phyloP scores from a whole-genome alignment of 2,888 invertebrate species.

The Macroteleia sp. region DNA sequence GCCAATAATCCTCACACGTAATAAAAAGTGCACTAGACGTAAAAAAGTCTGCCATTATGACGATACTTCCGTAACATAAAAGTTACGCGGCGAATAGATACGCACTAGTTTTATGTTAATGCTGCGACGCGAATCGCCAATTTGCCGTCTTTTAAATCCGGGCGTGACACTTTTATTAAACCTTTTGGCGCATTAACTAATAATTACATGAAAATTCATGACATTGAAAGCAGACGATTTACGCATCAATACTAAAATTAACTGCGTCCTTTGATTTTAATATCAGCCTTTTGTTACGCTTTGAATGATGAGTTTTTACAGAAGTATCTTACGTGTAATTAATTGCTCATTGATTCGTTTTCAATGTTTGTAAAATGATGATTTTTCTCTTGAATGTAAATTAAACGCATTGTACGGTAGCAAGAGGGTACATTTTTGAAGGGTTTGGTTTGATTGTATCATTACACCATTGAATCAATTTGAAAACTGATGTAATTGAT shows the following conservation, averaged over 20 bases:
- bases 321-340: slow-evolving; percentile 18
- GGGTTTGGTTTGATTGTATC: too few species aligned
- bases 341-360: slow-evolving; percentile 24
- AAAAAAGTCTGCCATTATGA: slow-evolving; percentile 41
- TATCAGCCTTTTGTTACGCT: too few species aligned
- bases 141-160: slow-evolving; percentile 38
- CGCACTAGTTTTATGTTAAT: slow-evolving; percentile 50
- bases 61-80: slow-evolving; percentile 39
- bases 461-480: too few species aligned
- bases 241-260: neutral
- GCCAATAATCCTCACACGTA: slow-evolving; percentile 45
- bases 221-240: neutral
- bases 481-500: too few species aligned
- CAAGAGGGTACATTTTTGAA: too few species aligned
- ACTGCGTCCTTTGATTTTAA: neutral
- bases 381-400: slow-evolving; percentile 30
- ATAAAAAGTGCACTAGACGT: slow-evolving; percentile 34
- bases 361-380: slow-evolving; percentile 13
- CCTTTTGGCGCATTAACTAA: slow-evolving; percentile 12
- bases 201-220: slow-evolving; percentile 19
- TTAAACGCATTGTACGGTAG: neutral
- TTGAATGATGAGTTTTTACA: slow-evolving; percentile 26
- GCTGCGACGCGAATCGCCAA: slow-evolving; percentile 22
- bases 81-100: slow-evolving; percentile 36
- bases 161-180: slow-evolving; percentile 6